A percentile compares a stretch with the other conserved stretches of the same genome.
phyloP scores from a whole-genome alignment of 2,797 vertebrate genomes.

The Gadopsis bispinosus region DNA sequence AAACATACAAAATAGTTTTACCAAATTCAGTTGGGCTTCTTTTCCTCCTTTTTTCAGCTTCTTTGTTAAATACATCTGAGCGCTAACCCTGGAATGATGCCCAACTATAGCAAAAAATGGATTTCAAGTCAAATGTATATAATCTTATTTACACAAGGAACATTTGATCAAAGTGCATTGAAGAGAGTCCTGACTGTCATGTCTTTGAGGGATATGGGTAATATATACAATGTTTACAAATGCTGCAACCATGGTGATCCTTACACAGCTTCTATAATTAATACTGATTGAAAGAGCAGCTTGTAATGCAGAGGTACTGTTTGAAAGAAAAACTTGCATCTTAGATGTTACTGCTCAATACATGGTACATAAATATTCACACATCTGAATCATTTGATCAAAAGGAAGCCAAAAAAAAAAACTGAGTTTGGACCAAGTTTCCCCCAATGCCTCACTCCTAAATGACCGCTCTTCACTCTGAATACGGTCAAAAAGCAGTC shows the following conservation, averaged over 20 bases:
- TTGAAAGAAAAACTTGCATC: constrained; percentile 68
- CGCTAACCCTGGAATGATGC: constrained; percentile 91
- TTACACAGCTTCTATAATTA: constrained; percentile 74
- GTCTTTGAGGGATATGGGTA: constrained; percentile 71
- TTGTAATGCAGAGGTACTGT: constrained; percentile 82
- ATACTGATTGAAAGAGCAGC: constrained; percentile 72
- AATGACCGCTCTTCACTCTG: background rate
- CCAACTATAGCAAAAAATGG: constrained; percentile 91
- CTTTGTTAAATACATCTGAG: constrained; percentile 90
- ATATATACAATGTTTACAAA: constrained; percentile 95
- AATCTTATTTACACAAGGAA: constrained; percentile 95
- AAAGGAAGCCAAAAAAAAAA: constrained; percentile 18
- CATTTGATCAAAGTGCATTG: constrained; percentile 96
- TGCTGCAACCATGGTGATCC: constrained; percentile 83
- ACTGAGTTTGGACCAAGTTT: constrained; percentile 1
- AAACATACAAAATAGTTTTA: constrained; percentile 98
- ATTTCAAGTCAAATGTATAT: constrained; percentile 89
- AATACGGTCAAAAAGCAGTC: background rate
- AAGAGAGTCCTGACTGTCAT: constrained; percentile 89
- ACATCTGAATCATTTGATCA: constrained; percentile 32
- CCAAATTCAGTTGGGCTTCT: constrained; percentile 86
- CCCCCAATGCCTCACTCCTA: background rate
- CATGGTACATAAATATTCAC: constrained; percentile 71
- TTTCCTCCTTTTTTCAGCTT: constrained; percentile 49
- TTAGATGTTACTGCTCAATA: constrained; percentile 56